These are phyloP conservation scores for Aphidius colemani DNA, from an alignment of 2,888 invertebrate species.

Conservation along the genomic window DNA sequence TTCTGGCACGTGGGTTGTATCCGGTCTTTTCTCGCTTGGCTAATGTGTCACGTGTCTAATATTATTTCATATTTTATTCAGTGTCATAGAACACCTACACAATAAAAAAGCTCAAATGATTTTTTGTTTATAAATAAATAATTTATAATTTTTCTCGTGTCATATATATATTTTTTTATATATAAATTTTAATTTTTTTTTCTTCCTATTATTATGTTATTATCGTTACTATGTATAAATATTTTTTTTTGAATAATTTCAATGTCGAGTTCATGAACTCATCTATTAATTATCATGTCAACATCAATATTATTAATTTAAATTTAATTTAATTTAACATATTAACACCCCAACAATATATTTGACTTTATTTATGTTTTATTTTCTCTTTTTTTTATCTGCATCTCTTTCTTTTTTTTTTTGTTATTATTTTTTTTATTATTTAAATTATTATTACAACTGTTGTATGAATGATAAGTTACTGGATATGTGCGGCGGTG, in stretches of 20 bases:
- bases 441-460: background rate
- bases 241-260: constrained; percentile 12
- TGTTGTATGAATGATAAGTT: constrained; percentile 13
- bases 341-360: background rate
- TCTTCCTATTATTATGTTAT: background rate
- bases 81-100: constrained; percentile 13
- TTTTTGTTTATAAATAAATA: no score
- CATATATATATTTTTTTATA: constrained; percentile 1
- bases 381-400: background rate
- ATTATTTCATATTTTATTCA: constrained; percentile 7
- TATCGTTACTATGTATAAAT: no score
- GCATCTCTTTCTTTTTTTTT: background rate
- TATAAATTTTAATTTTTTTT: constrained; percentile 2
- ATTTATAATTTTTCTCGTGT: no score
- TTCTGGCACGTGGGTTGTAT: constrained; percentile 40
- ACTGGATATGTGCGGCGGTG: constrained; percentile 15
- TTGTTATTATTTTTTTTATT: background rate
- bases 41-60: constrained; percentile 5
- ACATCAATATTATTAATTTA: background rate
- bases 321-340: background rate
- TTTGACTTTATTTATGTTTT: background rate
- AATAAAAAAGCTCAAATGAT: background rate
- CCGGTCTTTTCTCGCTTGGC: constrained; percentile 27
- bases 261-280: constrained; percentile 22
- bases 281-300: background rate